Evolutionary conservation across 2,113 vertebrate species (phyloP).

Genomic region (Channa maculata): DNA sequence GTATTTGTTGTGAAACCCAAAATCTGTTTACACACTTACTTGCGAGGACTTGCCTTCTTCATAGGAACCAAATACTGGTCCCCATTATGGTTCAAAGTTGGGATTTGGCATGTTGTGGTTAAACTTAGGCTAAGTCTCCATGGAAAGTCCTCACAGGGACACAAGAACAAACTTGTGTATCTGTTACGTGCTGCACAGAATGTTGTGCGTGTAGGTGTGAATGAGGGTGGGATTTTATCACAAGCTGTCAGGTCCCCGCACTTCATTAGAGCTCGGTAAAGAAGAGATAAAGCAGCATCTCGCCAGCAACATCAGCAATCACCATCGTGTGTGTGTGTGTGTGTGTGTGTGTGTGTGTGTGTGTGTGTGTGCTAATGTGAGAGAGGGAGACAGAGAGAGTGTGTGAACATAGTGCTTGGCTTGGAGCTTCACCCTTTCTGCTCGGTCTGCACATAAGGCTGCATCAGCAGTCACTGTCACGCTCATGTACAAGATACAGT

Average conservation of each 20-base stretch:
- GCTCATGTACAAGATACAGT: slow-evolving; percentile 36
- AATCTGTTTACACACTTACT: no score
- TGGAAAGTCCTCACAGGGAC: no score
- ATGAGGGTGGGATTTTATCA: slow-evolving; percentile 61
- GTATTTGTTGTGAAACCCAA: neutral
- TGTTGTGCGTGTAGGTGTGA: slow-evolving; percentile 50
- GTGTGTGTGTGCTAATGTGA: slow-evolving; percentile 14
- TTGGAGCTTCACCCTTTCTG: slow-evolving; percentile 49
- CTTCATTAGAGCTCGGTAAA: slow-evolving; percentile 59
- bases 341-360: slow-evolving; percentile 24
- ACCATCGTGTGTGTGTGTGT: slow-evolving; percentile 21
- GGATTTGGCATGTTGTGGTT: no score
- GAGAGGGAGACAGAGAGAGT: neutral
- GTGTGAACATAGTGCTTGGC: neutral
- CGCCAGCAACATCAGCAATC: slow-evolving; percentile 32
- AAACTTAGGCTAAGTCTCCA: no score
- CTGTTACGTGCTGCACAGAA: slow-evolving; percentile 28
- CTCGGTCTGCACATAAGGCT: slow-evolving; percentile 26
- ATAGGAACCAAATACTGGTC: no score
- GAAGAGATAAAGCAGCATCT: slow-evolving; percentile 31
- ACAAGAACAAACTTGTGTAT: no score
- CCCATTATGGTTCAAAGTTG: no score
- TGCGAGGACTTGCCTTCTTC: no score
- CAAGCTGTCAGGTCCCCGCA: slow-evolving; percentile 49
- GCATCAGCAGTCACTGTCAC: slow-evolving; percentile 62